These are phyloP conservation scores for Psittacula echo DNA, from an alignment of 2,797 vertebrate species.

Conservation along the genomic window DNA sequence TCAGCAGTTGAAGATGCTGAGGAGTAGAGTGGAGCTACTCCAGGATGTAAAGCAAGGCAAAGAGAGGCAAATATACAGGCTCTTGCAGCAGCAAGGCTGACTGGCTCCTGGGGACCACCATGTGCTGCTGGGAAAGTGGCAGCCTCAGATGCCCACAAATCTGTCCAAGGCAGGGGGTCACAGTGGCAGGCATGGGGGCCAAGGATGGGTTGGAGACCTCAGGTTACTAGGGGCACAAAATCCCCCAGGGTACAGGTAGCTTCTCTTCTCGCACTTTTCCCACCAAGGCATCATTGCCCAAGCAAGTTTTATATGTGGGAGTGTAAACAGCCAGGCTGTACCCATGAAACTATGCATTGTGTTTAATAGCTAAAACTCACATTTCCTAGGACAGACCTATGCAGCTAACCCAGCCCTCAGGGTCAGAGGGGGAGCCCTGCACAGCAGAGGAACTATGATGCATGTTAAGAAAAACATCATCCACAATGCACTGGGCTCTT, in stretches of 20 bases:
- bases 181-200: background rate
- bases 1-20: background rate
- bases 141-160: accelerated
- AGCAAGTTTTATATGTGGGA: background rate
- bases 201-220: background rate
- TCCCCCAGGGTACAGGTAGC: background rate
- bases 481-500: background rate
- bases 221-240: background rate
- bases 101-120: background rate
- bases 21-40: background rate
- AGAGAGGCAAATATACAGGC: background rate
- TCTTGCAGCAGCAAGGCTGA: background rate
- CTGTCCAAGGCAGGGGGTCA: background rate
- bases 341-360: background rate
- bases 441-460: background rate
- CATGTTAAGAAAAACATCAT: background rate
- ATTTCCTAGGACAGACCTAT: background rate
- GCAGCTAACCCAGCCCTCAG: background rate
- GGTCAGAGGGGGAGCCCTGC: background rate
- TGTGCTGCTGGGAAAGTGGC: background rate
- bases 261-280: background rate
- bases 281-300: background rate
- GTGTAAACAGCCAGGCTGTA: background rate
- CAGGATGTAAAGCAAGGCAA: background rate
- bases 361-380: background rate